Evolutionary conservation across 2,888 invertebrate species (phyloP).

Genomic region (Heteromurus nitidus): DNA sequence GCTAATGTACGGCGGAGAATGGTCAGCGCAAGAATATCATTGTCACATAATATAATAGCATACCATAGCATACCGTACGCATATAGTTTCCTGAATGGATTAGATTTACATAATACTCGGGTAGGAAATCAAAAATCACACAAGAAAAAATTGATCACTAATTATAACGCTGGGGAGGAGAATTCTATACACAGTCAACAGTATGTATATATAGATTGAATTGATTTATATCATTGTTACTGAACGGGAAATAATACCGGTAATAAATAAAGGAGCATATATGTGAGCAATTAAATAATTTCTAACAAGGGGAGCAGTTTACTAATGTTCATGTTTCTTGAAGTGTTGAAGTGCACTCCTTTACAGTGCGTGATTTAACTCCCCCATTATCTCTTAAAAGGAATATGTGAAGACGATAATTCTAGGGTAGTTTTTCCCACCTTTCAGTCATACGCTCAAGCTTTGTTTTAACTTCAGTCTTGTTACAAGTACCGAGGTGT

Average conservation of each 20-base stretch:
- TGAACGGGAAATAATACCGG: not conserved
- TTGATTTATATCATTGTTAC: no score
- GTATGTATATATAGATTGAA: no score
- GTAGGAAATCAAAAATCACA: no score
- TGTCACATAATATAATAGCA: no score
- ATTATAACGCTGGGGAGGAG: no score
- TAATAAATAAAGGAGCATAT: slow-evolving; percentile 2
- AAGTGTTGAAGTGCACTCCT: not conserved
- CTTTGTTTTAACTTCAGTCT: slow-evolving; percentile 35
- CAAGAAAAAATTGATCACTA: no score
- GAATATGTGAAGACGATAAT: not conserved
- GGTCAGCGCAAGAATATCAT: no score
- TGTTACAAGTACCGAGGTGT: slow-evolving; percentile 25
- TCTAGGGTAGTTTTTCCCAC: slow-evolving; percentile 23
- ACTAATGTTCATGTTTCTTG: not conserved
- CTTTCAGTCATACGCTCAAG: not conserved
- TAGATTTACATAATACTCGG: not conserved
- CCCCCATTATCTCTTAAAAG: not conserved
- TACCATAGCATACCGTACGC: no score
- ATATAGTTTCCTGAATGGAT: no score
- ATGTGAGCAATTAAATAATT: slow-evolving; percentile 12
- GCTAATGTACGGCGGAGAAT: no score
- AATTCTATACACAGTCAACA: no score
- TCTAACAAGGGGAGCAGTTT: not conserved
- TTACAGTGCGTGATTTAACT: not conserved